A percentile compares a stretch with the other conserved stretches of the same genome.
phyloP scores from a whole-genome alignment of 2,113 vertebrate species.

The Eulacestoma nigropectus region DNA sequence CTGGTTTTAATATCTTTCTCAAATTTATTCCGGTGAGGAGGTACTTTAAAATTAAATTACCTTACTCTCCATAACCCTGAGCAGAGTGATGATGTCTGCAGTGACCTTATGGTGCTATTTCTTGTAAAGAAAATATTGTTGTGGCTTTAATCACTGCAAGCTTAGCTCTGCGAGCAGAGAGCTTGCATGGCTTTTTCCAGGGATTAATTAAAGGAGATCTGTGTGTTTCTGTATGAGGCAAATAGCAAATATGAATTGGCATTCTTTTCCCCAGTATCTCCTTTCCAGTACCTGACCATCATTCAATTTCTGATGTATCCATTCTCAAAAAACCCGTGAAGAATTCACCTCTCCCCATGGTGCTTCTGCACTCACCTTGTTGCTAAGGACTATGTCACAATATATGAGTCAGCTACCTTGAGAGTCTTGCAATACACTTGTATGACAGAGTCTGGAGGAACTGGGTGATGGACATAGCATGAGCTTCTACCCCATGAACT shows the following conservation, averaged over 20 bases:
- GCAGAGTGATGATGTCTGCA: not conserved
- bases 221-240: not conserved
- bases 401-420: not conserved
- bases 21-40: not conserved
- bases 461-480: not conserved
- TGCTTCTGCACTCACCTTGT: not conserved
- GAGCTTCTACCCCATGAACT: not conserved
- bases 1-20: conserved; percentile 24
- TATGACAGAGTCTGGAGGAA: not conserved
- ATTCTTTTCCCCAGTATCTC: not conserved
- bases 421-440: not conserved
- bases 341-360: not conserved
- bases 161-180: not conserved
- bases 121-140: not conserved
- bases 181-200: not conserved
- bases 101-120: not conserved
- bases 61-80: not conserved
- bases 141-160: not conserved
- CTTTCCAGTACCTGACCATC: not conserved
- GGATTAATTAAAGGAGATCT: not conserved
- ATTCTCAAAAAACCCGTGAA: not conserved
- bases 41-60: not conserved
- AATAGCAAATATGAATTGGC: not conserved
- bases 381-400: not conserved
- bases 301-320: not conserved